phyloP scores from a whole-genome alignment of 2,888 invertebrate genomes.

The Microdon myrmicae region DNA sequence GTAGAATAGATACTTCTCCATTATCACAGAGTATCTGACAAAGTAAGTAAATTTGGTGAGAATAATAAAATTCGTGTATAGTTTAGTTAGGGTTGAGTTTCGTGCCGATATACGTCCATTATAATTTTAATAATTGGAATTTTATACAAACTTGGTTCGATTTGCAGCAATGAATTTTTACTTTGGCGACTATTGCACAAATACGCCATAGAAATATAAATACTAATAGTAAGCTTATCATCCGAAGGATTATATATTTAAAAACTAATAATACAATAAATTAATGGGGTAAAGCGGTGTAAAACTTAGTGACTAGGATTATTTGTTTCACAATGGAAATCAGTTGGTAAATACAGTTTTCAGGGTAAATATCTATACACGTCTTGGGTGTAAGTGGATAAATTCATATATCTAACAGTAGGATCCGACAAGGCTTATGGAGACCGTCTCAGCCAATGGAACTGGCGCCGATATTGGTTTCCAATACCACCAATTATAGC shows the following conservation, averaged over 20 bases:
- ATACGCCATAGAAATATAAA: slow-evolving; percentile 1
- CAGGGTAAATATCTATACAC: no score
- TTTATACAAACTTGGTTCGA: no score
- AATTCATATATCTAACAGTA: slow-evolving; percentile 69
- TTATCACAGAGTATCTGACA: no score
- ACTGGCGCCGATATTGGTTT: slow-evolving; percentile 75
- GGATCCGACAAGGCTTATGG: slow-evolving; percentile 75
- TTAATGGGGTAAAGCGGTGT: slow-evolving; percentile 23
- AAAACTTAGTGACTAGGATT: slow-evolving; percentile 47
- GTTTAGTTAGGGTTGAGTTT: no score
- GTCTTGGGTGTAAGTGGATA: slow-evolving; percentile 16
- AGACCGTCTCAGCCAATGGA: slow-evolving; percentile 70
- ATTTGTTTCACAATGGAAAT: slow-evolving; percentile 30
- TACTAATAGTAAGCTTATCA: slow-evolving; percentile 2
- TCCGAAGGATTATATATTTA: slow-evolving; percentile 11
- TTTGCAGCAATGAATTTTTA: slow-evolving; percentile 11
- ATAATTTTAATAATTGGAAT: no score
- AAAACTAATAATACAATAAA: slow-evolving; percentile 4
- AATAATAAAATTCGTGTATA: no score
- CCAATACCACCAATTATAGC: slow-evolving; percentile 84
- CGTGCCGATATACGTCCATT: no score
- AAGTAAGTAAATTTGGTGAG: no score
- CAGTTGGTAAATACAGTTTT: no score
- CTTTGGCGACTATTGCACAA: not conserved
- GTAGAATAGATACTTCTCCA: no score